phyloP scores from a whole-genome alignment of 1,140 invertebrate species.

The Solen grandis region DNA sequence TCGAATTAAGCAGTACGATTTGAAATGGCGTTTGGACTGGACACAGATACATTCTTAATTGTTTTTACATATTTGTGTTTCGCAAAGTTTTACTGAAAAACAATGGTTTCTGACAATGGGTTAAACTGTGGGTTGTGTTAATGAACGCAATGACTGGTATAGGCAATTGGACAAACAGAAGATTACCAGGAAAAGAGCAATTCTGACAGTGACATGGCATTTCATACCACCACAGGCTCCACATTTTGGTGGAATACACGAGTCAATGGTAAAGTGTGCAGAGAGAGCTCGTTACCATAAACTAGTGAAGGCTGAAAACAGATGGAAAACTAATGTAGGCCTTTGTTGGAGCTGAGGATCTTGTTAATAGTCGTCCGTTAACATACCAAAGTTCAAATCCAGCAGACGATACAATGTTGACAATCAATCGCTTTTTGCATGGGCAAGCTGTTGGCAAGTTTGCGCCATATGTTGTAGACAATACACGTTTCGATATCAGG shows the following conservation, averaged over 20 bases:
- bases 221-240: constrained; percentile 34
- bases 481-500: background rate
- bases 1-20: too few species aligned
- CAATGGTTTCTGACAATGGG: constrained; percentile 36
- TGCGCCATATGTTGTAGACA: background rate
- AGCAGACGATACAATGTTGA: constrained; percentile 63
- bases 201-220: background rate
- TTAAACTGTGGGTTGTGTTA: constrained; percentile 27
- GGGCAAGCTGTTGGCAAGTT: constrained; percentile 7
- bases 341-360: constrained; percentile 57
- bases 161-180: constrained; percentile 17
- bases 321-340: constrained; percentile 49
- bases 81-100: constrained; percentile 5
- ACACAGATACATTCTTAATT: background rate
- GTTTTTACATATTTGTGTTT: background rate
- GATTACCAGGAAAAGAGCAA: background rate
- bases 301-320: constrained; percentile 15
- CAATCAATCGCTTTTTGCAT: constrained; percentile 66
- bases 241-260: constrained; percentile 37
- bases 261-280: constrained; percentile 14
- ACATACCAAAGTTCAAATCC: constrained; percentile 65
- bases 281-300: constrained; percentile 8
- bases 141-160: constrained; percentile 3
- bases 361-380: constrained; percentile 66
- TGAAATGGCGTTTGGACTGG: constrained; percentile 6